A percentile compares a stretch with the other conserved stretches of the same genome.
Conservation (phyloP, 2,888 invertebrate genomes). For the Ectobius pallidus region DNA sequence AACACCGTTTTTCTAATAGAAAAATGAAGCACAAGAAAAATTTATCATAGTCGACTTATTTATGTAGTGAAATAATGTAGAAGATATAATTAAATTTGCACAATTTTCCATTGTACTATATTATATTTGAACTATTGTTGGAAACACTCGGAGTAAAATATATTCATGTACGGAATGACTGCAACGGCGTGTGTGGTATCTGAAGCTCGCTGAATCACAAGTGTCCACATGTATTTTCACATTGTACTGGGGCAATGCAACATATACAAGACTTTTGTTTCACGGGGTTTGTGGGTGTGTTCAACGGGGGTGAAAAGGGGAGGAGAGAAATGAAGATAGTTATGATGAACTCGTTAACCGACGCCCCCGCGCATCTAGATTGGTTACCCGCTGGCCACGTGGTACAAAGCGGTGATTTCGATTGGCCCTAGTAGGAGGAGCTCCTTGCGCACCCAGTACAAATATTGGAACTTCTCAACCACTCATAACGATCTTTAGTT, state of each 20-base stretch:
- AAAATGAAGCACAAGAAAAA: too few relatives aligned
- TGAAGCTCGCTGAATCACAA: constrained; percentile 5
- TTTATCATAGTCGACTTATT: too few relatives aligned
- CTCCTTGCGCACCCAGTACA: constrained; percentile 20
- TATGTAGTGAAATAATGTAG: too few relatives aligned
- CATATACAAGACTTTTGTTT: constrained; percentile 27
- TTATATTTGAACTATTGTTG: too few relatives aligned
- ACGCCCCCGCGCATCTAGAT: constrained; percentile 8
- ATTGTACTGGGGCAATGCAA: constrained; percentile 27
- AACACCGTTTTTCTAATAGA: too few relatives aligned
- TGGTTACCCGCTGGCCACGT: constrained; percentile 12
- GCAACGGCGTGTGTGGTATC: too few relatives aligned
- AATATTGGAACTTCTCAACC: constrained; percentile 28
- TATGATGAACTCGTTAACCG: constrained; percentile 29
- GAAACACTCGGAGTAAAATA: too few relatives aligned
- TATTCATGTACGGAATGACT: too few relatives aligned
- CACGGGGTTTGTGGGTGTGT: constrained; percentile 13
- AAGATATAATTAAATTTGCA: too few relatives aligned
- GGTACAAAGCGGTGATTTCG: neutral
- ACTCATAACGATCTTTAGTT: constrained; percentile 29
- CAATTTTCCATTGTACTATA: too few relatives aligned
- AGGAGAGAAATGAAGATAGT: constrained; percentile 22
- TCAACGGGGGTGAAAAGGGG: neutral
- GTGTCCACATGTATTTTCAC: constrained; percentile 16
- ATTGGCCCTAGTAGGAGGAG: constrained; percentile 19